Percentiles rank a stretch among this genome's conserved stretches.
These are phyloP conservation scores for Drosophila dunni DNA, from an alignment of 1,140 invertebrate species.

Conservation along the genomic window DNA sequence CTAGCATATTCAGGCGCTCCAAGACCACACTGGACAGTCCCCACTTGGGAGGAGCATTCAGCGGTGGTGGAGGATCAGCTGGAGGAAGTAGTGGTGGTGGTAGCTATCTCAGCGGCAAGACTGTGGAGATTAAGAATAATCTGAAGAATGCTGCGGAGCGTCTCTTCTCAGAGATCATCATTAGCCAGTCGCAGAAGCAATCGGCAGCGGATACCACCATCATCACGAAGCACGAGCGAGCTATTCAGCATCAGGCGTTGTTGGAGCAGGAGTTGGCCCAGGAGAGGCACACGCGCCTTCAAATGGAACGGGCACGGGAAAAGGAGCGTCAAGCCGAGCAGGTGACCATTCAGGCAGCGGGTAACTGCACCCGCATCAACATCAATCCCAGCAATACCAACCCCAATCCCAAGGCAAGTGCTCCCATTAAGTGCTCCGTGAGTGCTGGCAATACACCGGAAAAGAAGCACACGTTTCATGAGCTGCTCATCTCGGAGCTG, in stretches of 20 bases:
- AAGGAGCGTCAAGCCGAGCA: conserved; percentile 17
- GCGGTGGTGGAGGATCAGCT: not conserved
- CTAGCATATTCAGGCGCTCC: conserved; percentile 72
- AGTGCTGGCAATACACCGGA: conserved; percentile 72
- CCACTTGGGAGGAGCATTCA: conserved; percentile 14
- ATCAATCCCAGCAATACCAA: conserved; percentile 45
- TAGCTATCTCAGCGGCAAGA: conserved; percentile 64
- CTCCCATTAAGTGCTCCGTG: conserved; percentile 51
- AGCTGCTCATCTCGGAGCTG: conserved; percentile 83
- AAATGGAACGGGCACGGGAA: conserved; percentile 25
- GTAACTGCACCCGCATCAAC: conserved; percentile 68
- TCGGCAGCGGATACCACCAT: conserved; percentile 58
- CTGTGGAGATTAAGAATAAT: conserved; percentile 82
- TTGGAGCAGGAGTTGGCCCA: conserved; percentile 65
- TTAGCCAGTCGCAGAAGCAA: conserved; percentile 75
- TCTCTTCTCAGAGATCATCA: conserved; percentile 82
- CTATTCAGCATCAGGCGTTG: conserved; percentile 71
- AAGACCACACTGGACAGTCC: conserved; percentile 76
- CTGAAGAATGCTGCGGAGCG: conserved; percentile 82
- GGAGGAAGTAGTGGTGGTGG: conserved; percentile 5
- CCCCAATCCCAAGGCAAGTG: not conserved
- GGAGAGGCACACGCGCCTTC: conserved; percentile 54
- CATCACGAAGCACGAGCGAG: conserved; percentile 79
- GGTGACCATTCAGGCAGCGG: conserved; percentile 49
- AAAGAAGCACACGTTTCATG: conserved; percentile 84